Base-by-base conservation (phyloP, 2,797 vertebrate species). In the Thripadectes ignobilis region DNA sequence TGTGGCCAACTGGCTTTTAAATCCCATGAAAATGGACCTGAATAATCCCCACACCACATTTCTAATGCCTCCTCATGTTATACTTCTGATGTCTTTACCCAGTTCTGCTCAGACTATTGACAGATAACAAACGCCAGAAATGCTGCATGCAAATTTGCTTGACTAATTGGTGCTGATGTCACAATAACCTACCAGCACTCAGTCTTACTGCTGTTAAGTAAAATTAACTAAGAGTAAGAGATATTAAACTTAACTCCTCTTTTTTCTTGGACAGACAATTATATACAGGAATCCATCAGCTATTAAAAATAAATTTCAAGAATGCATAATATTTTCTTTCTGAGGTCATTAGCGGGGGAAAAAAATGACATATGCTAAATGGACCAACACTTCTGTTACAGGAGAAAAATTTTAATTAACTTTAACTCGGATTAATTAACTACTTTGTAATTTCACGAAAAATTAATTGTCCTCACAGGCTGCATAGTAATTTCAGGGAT, bases 331-430 rank as follows among this genome's bases (percentile, higher is more conserved):
- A 79, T 68, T 92, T 81, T 86, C 34, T 84, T 72, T 84, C 59
- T n/a, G 30, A 55, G 43, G 8, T 82, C 19, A 67, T 82, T 81
- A 72, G 12, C 43, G n/a, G 54, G n/a, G 77, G 80, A 86, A 86
- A 80, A 78, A 30, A 62, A 46, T 7, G 2, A 48, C 26, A 68
- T 69, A 92, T 12, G 57, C 10, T 95, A 87, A 95, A 87, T 57
- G 41, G 52, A 55, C 67, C 52, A 63, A 67, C 16, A 9, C 36
- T 82, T 80, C 71, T 85, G 61, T 85, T 89, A 68, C 2, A 14
- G 38, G 14, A 89, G 11, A 65, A 52, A 82, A 74, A 85, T 87
- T 92, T 95, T 85, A 92, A 95, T 93, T 94, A 93, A 87, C 55
- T 86, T 48, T 36, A 68, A 75, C 43, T 92, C 36, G 57, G 38